Evolutionary conservation across 2,113 vertebrate species (phyloP), one percentile per base, ranked within the genome.

Genomic region (Syngnathoides biaculeatus): DNA sequence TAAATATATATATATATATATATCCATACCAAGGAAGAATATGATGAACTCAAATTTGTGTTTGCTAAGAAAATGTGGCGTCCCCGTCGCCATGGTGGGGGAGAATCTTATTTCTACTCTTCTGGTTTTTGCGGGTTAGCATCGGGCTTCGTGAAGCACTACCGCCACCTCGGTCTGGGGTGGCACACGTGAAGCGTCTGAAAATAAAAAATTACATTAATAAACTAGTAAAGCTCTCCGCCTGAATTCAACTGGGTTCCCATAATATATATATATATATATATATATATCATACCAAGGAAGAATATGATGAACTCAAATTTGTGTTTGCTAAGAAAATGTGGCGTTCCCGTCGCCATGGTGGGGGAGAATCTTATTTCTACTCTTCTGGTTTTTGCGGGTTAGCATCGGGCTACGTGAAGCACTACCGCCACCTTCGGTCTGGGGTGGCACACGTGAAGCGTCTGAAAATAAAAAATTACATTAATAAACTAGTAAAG

Each of bases 341-440:
- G 72, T 6, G 69, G 90, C 90, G 89, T 91, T 86, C 57, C 84
- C 47, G 90, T 92, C 91, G 90, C 92, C 92, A 93, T 92, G 91
- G 89, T 86, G 60, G 43, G n/a, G 40, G 39, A 14, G n/a, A 2
- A 2, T 13, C 22, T 19, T 3, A 35, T 15, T 62, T 14, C 15
- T 24, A 8, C 14, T 26, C 22, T 22, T 61, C 11, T 40, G n/a
- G n/a, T n/a, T n/a, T n/a, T n/a, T n/a, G n/a, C n/a, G 0, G 58
- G 19, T 4, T 26, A 40, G 60, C 13, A 26, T 42, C 22, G 3
- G n/a, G 8, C 11, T 9, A 4, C 15, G 22, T 17, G 7, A 26
- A 17, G 13, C 40, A 43, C 40, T 62, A 62, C 19, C 40, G 60
- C 60, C 60, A 15, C 8, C 60, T 24, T 43, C 22, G 4, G 60